phyloP scores from a whole-genome alignment of 2,797 vertebrate genomes.

The Spinus pinus region DNA sequence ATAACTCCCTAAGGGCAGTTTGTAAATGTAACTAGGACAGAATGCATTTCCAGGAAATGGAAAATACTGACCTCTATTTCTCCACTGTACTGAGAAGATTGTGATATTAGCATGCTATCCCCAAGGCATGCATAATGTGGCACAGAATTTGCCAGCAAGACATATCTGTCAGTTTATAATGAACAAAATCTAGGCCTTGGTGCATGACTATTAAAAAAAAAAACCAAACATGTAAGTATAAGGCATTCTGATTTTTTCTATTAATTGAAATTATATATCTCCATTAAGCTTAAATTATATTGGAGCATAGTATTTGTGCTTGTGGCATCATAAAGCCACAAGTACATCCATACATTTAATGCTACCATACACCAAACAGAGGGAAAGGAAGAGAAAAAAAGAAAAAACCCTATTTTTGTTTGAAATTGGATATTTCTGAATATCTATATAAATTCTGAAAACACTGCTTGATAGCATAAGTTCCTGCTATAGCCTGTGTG shows the following conservation, averaged over 20 bases:
- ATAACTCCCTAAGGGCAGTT: conserved; percentile 54
- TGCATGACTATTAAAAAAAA: not conserved
- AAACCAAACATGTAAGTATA: rapidly evolving
- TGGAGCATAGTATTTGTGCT: not conserved
- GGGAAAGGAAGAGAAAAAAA: not conserved
- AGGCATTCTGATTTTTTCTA: not conserved
- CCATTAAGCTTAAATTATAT: not conserved
- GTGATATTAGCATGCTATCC: not conserved
- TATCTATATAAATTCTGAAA: not conserved
- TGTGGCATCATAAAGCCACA: not conserved
- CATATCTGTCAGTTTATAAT: not conserved
- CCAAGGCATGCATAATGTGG: not conserved
- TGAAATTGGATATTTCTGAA: not conserved
- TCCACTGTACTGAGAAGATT: conserved; percentile 6
- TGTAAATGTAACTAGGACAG: conserved; percentile 35
- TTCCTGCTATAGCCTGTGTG: not conserved
- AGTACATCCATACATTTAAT: not conserved
- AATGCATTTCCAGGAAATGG: conserved; percentile 65
- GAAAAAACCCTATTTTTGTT: not conserved
- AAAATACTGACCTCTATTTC: conserved; percentile 59
- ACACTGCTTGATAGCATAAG: not conserved
- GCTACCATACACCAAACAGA: not conserved
- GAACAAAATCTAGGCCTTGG: not conserved
- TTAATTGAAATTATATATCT: not conserved
- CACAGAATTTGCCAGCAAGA: conserved; percentile 16